These are phyloP conservation scores for Ceyx melanurus DNA, from an alignment of 2,113 vertebrate genomes.

Conservation along the genomic window DNA sequence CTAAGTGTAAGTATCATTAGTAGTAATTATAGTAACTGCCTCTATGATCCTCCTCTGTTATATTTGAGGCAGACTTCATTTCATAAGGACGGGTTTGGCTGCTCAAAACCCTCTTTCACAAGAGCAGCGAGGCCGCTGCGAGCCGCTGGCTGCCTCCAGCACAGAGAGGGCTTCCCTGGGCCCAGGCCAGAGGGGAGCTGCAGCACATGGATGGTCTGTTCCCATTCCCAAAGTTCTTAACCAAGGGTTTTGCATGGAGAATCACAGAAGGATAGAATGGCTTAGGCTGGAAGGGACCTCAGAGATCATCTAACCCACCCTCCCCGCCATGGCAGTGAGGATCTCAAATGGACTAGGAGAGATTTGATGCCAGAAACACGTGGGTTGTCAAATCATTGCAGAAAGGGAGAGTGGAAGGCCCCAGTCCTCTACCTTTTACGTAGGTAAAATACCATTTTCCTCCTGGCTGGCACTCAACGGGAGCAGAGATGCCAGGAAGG, in stretches of 20 bases:
- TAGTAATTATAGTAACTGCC: conserved; percentile 51
- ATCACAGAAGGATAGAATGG: no score
- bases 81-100: conserved; percentile 35
- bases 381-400: neutral
- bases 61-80: conserved; percentile 19
- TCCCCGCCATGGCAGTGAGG: no score
- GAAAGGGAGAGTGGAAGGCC: neutral
- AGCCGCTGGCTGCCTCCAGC: neutral
- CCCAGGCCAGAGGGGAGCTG: rapidly evolving
- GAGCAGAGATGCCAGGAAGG: neutral
- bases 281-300: no score
- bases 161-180: rapidly evolving
- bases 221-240: neutral
- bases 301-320: no score
- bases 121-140: neutral
- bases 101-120: conserved; percentile 51
- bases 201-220: neutral
- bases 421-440: no score
- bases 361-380: neutral
- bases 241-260: neutral
- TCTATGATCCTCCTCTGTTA: conserved; percentile 37
- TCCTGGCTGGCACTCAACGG: neutral
- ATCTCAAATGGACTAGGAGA: no score
- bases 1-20: conserved; percentile 24
- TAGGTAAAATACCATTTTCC: rapidly evolving